Evolutionary conservation across 2,888 invertebrate genomes (phyloP).

Genomic region (Cephonodes hylas): DNA sequence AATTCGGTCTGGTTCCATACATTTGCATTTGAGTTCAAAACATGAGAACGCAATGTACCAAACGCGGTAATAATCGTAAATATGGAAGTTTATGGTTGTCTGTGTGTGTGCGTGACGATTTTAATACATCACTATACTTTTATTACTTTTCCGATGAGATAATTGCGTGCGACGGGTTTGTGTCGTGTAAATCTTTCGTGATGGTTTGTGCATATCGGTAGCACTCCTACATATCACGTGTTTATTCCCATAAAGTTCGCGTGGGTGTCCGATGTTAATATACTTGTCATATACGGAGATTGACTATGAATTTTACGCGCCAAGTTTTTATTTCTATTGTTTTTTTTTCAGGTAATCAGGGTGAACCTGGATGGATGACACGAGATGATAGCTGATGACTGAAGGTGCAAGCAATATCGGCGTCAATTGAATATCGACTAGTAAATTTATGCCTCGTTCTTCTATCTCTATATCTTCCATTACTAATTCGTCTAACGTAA

Average conservation of each 20-base stretch:
- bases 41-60: background rate
- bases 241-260: background rate
- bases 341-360: too few relatives aligned
- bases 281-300: background rate
- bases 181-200: constrained; percentile 15
- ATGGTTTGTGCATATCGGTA: constrained; percentile 17
- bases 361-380: too few relatives aligned
- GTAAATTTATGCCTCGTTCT: too few relatives aligned
- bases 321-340: too few relatives aligned
- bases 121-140: constrained; percentile 36
- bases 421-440: too few relatives aligned
- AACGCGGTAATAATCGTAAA: constrained; percentile 33
- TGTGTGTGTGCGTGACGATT: constrained; percentile 41
- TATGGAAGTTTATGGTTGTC: constrained; percentile 32
- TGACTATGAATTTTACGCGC: too few relatives aligned
- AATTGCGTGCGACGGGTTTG: constrained; percentile 39
- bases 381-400: too few relatives aligned
- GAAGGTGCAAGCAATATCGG: too few relatives aligned
- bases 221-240: background rate
- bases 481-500: too few relatives aligned
- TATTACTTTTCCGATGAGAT: constrained; percentile 37
- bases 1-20: background rate
- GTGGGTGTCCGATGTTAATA: background rate
- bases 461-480: too few relatives aligned
- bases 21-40: background rate